These are phyloP conservation scores for Anadara kagoshimensis DNA, from an alignment of 1,140 invertebrate genomes.

Conservation along the genomic window DNA sequence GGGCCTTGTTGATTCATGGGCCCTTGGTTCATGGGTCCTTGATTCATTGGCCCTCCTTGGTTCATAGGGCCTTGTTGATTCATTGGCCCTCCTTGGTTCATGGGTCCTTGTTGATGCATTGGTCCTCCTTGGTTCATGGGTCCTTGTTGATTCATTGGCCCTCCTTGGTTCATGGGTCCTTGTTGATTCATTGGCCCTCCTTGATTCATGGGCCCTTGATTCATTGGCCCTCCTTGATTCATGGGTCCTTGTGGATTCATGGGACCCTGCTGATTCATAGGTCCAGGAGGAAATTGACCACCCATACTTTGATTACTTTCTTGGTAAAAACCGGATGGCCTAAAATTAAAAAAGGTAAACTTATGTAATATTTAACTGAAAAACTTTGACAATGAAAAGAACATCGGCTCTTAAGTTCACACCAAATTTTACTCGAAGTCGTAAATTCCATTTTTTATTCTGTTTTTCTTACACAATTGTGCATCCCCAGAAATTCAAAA, in stretches of 20 bases:
- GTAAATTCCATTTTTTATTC: no score
- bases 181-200: constrained; percentile 12
- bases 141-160: constrained; percentile 13
- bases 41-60: constrained; percentile 20
- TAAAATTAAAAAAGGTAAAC: constrained; percentile 32
- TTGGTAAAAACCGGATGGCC: constrained; percentile 58
- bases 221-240: constrained; percentile 33
- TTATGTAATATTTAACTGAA: not conserved
- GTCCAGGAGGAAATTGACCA: not conserved
- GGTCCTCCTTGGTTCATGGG: constrained; percentile 34
- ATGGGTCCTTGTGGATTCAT: constrained; percentile 11
- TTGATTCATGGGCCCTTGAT: not conserved
- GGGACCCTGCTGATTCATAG: constrained; percentile 16
- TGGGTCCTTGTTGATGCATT: not conserved
- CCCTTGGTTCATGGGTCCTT: constrained; percentile 5
- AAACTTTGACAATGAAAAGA: no score
- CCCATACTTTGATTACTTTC: constrained; percentile 38
- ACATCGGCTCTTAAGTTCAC: no score
- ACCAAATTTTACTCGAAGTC: no score
- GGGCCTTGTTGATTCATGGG: constrained; percentile 22
- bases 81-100: not conserved
- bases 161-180: constrained; percentile 8
- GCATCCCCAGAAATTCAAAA: no score
- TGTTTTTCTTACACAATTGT: no score
- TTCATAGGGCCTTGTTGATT: constrained; percentile 6